Evolutionary conservation across 2,797 vertebrate genomes (phyloP), one percentile per base, ranked within the genome.

Genomic region (Hemibagrus guttatus): DNA sequence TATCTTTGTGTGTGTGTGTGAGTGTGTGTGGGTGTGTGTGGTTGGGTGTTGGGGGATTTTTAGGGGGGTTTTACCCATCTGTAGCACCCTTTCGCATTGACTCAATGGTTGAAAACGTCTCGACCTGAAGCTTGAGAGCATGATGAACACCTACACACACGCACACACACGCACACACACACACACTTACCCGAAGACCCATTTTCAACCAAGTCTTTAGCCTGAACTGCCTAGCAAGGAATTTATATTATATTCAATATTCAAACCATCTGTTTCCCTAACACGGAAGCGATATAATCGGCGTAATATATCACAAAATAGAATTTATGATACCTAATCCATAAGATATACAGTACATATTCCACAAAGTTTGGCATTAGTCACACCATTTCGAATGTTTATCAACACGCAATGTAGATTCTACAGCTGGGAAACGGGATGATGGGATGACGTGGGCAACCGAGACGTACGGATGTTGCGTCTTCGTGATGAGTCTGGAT

Each of bases 41-140:
- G 72, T 58, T 79, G 66, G 19, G 81, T 81, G 39, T 83, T 23
- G 35, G 88, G 84, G 81, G 59, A 58, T 72, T 78, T 72, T 56
- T 78, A 39, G 16, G 71, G 42, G 58, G 58, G 52, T 31, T 6
- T 64, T 81, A 80, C 78, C 85, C 88, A 87, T 87, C 83, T 87
- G 88, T 89, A 83, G 69, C 79, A 71, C 69, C 54, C 39, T 59
- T 61, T 87, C 85, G 87, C 39, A 66, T 59, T 84, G 56, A 87
- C 61, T 81, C 80, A 76, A 14, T 42, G 61, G 83, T 80, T 61
- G 35, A 80, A 61, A 80, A 61, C 16, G 42, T 49, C 66, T 81
- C 42, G 4, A 66, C 26, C 8, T 66, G n/a, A 81, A 66, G 61
- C 80, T n/a, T 42, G 35, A 81, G 3, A 16, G 13, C 8, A 17